These are phyloP conservation scores for Carassius carassius DNA, from an alignment of 2,113 vertebrate genomes.

Conservation along the genomic window DNA sequence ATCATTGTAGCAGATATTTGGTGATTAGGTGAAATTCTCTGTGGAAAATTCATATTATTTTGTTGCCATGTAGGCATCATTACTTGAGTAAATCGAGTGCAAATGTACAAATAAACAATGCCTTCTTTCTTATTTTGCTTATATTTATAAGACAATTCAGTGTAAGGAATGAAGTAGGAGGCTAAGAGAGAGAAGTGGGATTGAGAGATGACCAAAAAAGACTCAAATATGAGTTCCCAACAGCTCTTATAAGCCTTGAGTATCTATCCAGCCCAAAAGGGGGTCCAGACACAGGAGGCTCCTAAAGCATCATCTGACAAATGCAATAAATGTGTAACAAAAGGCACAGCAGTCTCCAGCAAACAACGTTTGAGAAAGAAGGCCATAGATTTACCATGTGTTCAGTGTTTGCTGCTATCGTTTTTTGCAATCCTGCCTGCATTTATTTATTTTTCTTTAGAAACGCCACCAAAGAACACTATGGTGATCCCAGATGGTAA, in stretches of 20 bases:
- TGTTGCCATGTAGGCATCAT: background rate
- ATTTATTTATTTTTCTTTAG: slow-evolving; percentile 1
- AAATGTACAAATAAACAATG: background rate
- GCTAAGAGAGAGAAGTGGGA: background rate
- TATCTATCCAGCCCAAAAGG: background rate
- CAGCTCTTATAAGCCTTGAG: background rate
- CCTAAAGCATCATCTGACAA: slow-evolving; percentile 20
- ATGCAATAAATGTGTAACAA: background rate
- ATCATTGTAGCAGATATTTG: no score
- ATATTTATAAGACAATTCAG: background rate
- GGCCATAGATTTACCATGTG: background rate
- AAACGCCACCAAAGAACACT: slow-evolving; percentile 26
- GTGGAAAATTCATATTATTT: background rate
- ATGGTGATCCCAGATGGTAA: slow-evolving; percentile 32
- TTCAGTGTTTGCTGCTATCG: slow-evolving; percentile 11
- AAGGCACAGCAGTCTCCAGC: background rate
- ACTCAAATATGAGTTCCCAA: background rate
- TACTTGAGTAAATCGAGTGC: background rate
- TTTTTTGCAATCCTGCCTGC: slow-evolving; percentile 5
- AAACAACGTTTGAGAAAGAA: slow-evolving; percentile 36
- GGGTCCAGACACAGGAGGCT: background rate
- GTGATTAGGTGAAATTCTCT: background rate
- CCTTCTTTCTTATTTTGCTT: background rate
- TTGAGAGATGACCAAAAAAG: background rate
- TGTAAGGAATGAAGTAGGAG: background rate